phyloP scores from a whole-genome alignment of 1,140 invertebrate species.

The Drosophila paulistorum region DNA sequence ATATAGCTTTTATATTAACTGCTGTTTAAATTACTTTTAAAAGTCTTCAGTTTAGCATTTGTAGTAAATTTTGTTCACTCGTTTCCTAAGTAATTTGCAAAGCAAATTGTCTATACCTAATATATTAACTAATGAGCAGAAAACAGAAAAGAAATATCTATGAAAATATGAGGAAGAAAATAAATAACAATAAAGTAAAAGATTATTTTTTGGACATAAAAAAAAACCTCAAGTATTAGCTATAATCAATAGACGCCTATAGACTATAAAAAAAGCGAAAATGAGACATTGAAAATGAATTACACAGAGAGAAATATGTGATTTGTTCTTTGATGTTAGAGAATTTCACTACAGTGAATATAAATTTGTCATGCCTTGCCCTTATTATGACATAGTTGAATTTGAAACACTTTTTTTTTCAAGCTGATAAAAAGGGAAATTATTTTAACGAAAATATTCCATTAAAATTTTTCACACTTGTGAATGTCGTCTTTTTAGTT shows the following conservation, averaged over 20 bases:
- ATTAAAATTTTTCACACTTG: constrained; percentile 12
- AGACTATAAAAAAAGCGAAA: constrained; percentile 10
- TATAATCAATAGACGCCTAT: not conserved
- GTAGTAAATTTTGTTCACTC: no score
- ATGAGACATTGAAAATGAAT: not conserved
- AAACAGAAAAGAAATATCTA: not conserved
- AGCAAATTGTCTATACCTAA: no score
- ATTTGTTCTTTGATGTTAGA: no score
- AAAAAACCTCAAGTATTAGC: not conserved
- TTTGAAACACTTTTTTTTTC: constrained; percentile 46
- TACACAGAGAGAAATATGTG: not conserved
- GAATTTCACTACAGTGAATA: no score
- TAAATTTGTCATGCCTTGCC: constrained; percentile 18
- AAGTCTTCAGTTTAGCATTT: no score
- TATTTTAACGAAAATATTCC: constrained; percentile 3
- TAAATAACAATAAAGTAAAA: no score
- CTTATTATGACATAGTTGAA: constrained; percentile 45
- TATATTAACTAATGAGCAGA: no score
- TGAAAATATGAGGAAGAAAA: not conserved
- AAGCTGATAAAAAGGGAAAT: constrained; percentile 1
- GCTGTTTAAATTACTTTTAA: no score
- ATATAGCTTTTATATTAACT: no score
- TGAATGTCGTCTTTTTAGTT: not conserved
- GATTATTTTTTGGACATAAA: not conserved
- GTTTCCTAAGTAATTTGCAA: no score